These are phyloP conservation scores for Tridacna gigas DNA, from an alignment of 2,888 invertebrate genomes.

Conservation along the genomic window DNA sequence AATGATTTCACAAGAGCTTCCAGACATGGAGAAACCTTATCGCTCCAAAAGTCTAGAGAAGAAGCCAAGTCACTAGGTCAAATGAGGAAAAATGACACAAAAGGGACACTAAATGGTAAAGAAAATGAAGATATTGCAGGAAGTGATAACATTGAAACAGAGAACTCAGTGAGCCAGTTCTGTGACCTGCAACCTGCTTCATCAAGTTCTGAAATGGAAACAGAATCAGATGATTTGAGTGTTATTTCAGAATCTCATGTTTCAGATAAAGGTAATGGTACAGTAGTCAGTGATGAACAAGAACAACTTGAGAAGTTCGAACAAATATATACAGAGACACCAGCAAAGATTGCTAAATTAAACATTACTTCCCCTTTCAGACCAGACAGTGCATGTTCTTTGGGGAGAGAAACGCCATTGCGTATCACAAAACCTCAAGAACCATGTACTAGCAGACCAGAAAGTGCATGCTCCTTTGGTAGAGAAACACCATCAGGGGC, in stretches of 20 bases:
- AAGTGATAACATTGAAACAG: neutral
- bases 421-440: conserved; percentile 42
- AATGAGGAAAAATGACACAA: neutral
- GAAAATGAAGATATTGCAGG: too few species aligned
- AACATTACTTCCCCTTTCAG: conserved; percentile 61
- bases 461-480: conserved; percentile 68
- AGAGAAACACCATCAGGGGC: conserved; percentile 69
- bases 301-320: conserved; percentile 44
- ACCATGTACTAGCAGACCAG: conserved; percentile 55
- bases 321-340: conserved; percentile 51
- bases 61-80: neutral
- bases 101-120: neutral
- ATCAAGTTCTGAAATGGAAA: conserved; percentile 21
- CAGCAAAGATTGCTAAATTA: conserved; percentile 57
- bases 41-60: neutral
- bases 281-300: neutral
- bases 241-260: neutral
- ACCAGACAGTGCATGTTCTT: conserved; percentile 63
- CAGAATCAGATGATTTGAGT: neutral
- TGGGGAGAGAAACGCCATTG: conserved; percentile 59
- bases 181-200: neutral
- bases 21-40: too few species aligned
- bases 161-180: neutral
- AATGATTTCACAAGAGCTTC: neutral
- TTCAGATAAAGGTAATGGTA: neutral